Percentiles rank a stretch among this genome's conserved stretches.
Evolutionary conservation across 2,888 invertebrate genomes (phyloP).

Genomic region (Noctua comes): DNA sequence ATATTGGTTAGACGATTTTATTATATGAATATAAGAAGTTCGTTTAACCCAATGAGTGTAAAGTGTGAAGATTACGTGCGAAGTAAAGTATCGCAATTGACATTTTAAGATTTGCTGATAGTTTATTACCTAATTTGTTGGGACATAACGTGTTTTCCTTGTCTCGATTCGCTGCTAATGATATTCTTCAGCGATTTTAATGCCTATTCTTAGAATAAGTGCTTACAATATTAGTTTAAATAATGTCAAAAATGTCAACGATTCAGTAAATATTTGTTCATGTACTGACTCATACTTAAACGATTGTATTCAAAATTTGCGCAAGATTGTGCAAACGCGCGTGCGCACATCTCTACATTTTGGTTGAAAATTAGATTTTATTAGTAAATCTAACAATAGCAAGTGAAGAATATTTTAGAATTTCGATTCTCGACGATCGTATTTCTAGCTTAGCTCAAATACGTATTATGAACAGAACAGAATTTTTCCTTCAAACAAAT

Average conservation of each 20-base stretch:
- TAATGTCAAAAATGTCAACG: neutral
- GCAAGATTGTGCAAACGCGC: conserved; percentile 27
- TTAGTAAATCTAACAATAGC: neutral
- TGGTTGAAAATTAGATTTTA: neutral
- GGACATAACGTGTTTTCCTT: conserved; percentile 11
- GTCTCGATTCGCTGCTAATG: neutral
- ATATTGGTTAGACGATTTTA: conserved; percentile 53
- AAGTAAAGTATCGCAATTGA: conserved; percentile 16
- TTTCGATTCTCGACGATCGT: neutral
- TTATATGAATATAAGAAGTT: conserved; percentile 40
- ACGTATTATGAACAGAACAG: neutral
- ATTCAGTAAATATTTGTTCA: neutral
- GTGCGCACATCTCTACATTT: conserved; percentile 38
- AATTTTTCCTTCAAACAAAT: neutral
- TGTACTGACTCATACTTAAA: neutral
- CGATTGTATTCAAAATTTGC: conserved; percentile 18
- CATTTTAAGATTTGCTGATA: conserved; percentile 25
- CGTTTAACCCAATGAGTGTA: conserved; percentile 52
- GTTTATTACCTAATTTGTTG: conserved; percentile 10
- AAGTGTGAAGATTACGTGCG: conserved; percentile 26
- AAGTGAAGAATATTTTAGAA: neutral
- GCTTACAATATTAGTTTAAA: neutral
- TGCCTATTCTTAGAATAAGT: neutral
- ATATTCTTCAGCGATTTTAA: conserved; percentile 4
- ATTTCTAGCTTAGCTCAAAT: neutral